Evolutionary conservation across 2,888 invertebrate genomes (phyloP).

Genomic region (Plagodis pulveraria): DNA sequence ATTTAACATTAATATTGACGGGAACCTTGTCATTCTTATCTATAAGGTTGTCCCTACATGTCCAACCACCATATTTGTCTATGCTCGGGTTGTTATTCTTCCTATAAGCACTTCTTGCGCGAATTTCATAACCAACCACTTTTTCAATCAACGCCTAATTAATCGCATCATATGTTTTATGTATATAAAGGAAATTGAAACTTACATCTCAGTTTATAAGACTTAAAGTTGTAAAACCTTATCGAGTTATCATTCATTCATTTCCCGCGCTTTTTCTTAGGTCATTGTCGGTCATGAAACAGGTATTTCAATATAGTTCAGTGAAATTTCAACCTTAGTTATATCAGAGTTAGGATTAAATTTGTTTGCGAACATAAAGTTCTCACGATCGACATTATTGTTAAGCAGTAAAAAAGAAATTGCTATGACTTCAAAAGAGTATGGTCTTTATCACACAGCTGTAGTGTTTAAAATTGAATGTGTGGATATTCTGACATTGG

Average conservation of each 20-base stretch:
- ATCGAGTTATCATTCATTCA: constrained; percentile 41
- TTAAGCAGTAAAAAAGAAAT: constrained; percentile 44
- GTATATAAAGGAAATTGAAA: constrained; percentile 13
- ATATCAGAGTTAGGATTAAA: rapidly evolving
- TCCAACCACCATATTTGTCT: constrained; percentile 20
- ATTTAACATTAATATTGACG: too few species aligned
- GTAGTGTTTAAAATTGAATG: constrained; percentile 30
- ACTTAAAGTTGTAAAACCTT: constrained; percentile 17
- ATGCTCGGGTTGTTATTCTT: constrained; percentile 17
- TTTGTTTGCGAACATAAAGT: constrained; percentile 36
- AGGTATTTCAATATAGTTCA: constrained; percentile 54
- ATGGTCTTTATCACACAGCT: constrained; percentile 1
- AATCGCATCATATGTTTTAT: constrained; percentile 31
- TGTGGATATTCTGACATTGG: constrained; percentile 32
- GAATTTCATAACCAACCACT: constrained; percentile 27
- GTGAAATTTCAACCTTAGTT: constrained; percentile 31
- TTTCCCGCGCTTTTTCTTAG: constrained; percentile 74
- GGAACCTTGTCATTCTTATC: background rate
- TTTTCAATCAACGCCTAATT: constrained; percentile 30
- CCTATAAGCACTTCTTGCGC: constrained; percentile 24
- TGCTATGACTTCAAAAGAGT: constrained; percentile 10
- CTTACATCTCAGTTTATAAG: constrained; percentile 6
- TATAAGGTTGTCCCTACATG: background rate
- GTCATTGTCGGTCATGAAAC: constrained; percentile 77
- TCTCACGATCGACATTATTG: constrained; percentile 61